Percentiles rank a stretch among this genome's conserved stretches.
Conservation (phyloP, 2,113 vertebrate species). For the Calidris pugnax region DNA sequence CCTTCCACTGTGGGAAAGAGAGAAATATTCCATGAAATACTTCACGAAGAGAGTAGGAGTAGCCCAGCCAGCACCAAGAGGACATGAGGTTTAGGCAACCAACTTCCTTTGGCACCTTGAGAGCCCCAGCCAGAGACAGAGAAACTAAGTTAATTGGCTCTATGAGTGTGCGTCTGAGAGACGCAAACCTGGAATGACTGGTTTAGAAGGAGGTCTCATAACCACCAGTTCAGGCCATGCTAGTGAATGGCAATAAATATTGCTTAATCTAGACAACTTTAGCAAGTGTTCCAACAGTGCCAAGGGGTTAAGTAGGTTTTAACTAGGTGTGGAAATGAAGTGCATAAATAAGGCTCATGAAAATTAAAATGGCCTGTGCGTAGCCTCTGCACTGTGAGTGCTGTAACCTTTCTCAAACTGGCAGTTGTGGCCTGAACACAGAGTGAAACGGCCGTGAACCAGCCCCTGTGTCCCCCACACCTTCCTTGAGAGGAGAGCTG, state of each 20-base stretch:
- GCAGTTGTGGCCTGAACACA: not conserved
- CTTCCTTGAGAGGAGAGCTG: not conserved
- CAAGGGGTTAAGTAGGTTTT: not conserved
- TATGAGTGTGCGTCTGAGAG: not conserved
- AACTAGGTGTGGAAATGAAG: not conserved
- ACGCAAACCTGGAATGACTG: not conserved
- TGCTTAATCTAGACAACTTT: not conserved
- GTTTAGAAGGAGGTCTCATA: not conserved
- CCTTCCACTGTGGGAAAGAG: slow-evolving; percentile 11
- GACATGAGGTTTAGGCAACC: not conserved
- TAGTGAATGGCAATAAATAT: not conserved
- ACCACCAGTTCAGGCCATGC: not conserved
- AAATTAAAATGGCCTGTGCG: not conserved
- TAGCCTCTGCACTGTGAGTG: not conserved
- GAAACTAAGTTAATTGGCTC: not conserved
- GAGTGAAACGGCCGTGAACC: not conserved
- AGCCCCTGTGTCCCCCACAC: not conserved
- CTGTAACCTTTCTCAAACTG: not conserved
- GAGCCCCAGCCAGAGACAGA: not conserved
- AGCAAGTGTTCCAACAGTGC: not conserved
- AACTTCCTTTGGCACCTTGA: not conserved
- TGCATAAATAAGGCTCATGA: not conserved
- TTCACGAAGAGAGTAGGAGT: not conserved
- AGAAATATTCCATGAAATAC: not conserved
- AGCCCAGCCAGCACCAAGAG: not conserved